phyloP scores from a whole-genome alignment of 2,113 vertebrate genomes.

The Sander lucioperca region DNA sequence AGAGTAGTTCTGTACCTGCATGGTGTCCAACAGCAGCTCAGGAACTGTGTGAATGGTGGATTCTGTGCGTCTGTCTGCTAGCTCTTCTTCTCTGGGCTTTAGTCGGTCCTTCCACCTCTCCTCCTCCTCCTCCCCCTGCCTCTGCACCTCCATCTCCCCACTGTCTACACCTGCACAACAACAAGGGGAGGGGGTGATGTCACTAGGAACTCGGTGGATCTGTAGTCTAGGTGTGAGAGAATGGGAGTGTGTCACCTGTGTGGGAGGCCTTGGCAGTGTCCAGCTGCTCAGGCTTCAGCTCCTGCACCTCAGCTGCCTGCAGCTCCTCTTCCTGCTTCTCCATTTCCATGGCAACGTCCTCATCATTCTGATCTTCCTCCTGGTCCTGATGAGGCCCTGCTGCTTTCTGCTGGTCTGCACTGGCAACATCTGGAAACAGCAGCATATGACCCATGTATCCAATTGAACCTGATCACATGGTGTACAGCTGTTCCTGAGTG shows the following conservation, averaged over 20 bases:
- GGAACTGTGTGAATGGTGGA: conserved; percentile 92
- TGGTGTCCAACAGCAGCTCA: conserved; percentile 83
- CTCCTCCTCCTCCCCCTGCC: conserved; percentile 58
- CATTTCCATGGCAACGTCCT: conserved; percentile 86
- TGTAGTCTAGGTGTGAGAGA: neutral
- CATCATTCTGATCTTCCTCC: conserved; percentile 77
- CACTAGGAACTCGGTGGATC: too few relatives aligned
- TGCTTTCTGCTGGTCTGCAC: conserved; percentile 89
- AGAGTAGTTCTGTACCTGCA: conserved; percentile 62
- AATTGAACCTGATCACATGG: too few relatives aligned
- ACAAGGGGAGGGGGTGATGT: neutral
- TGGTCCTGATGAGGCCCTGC: conserved; percentile 73
- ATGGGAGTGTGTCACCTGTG: conserved; percentile 75
- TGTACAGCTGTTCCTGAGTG: too few relatives aligned
- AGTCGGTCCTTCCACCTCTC: conserved; percentile 69
- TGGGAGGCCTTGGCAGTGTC: conserved; percentile 74
- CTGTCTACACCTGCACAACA: conserved; percentile 78
- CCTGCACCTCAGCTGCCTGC: conserved; percentile 80
- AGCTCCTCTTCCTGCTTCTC: conserved; percentile 87
- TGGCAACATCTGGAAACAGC: conserved; percentile 89
- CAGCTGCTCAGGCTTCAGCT: conserved; percentile 90
- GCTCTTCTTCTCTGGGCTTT: conserved; percentile 70
- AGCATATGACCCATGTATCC: neutral
- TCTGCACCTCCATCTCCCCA: conserved; percentile 85
- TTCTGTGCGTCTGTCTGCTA: conserved; percentile 85